Evolutionary conservation across 2,797 vertebrate genomes (phyloP).

Genomic region (Pitangus sulphuratus): DNA sequence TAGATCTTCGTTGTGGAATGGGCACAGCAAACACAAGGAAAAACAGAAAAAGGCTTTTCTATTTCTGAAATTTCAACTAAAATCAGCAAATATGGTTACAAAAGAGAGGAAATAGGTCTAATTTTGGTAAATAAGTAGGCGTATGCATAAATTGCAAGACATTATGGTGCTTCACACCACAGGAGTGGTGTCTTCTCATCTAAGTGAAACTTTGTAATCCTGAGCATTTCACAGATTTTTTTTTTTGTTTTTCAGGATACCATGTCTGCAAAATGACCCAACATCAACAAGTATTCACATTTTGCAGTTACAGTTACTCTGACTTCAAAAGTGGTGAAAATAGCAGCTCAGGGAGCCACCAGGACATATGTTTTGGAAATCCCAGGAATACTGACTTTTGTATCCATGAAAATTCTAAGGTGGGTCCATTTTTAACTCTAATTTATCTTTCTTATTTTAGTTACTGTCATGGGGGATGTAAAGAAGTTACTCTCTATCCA

Average conservation of each 20-base stretch:
- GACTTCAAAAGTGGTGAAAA: neutral
- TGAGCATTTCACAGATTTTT: neutral
- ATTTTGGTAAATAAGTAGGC: neutral
- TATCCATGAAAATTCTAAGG: neutral
- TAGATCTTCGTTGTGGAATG: neutral
- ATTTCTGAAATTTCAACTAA: constrained; percentile 3
- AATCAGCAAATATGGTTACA: neutral
- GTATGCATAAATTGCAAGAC: neutral
- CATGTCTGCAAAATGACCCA: neutral
- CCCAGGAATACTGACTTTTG: fast-evolving
- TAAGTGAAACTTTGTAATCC: neutral
- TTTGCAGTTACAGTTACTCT: neutral
- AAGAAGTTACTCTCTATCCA: neutral
- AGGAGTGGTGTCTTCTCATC: neutral
- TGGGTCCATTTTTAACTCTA: neutral
- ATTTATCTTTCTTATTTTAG: neutral
- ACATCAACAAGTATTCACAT: neutral
- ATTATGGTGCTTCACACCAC: neutral
- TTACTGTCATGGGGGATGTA: neutral
- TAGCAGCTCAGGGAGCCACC: neutral
- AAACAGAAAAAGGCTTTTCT: neutral
- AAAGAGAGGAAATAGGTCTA: neutral
- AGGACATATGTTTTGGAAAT: neutral
- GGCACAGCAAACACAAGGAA: neutral
- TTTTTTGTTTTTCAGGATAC: neutral